phyloP scores from a whole-genome alignment of 2,888 invertebrate genomes.

The Falcaria lacertinaria region DNA sequence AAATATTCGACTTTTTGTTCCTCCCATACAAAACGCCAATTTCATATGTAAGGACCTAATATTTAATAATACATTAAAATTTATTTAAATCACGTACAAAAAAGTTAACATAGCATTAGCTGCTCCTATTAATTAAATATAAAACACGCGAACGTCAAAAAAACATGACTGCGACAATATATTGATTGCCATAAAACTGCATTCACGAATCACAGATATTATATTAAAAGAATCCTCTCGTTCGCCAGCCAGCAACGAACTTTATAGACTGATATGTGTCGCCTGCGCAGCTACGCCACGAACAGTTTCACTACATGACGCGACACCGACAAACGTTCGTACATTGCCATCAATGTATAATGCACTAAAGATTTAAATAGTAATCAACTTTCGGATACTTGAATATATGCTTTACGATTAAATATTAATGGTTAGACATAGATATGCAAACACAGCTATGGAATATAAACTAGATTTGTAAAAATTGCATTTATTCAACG shows the following conservation, averaged over 20 bases:
- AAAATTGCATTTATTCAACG: no score
- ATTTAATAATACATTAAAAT: constrained; percentile 20
- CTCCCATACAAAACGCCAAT: no score
- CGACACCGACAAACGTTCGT: constrained; percentile 2
- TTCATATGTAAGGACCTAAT: no score
- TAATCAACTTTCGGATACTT: no score
- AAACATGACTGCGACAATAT: constrained; percentile 37
- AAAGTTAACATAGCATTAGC: constrained; percentile 32
- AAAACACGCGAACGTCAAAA: constrained; percentile 24
- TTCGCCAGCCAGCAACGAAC: constrained; percentile 39
- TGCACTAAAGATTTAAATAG: no score
- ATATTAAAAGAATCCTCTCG: constrained; percentile 43
- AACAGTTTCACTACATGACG: constrained; percentile 12
- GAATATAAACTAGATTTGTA: no score
- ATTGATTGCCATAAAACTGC: constrained; percentile 43
- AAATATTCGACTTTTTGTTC: no score
- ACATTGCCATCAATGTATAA: no score
- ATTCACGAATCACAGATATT: constrained; percentile 68
- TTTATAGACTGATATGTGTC: constrained; percentile 61
- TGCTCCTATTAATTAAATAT: constrained; percentile 32
- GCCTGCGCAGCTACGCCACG: constrained; percentile 15
- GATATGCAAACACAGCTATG: no score
- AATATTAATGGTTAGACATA: no score
- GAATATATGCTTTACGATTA: no score
- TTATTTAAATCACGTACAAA: constrained; percentile 28